Percentiles rank a stretch among this genome's conserved stretches.
phyloP scores from a whole-genome alignment of 2,888 invertebrate genomes.

The Lithodes maja region DNA sequence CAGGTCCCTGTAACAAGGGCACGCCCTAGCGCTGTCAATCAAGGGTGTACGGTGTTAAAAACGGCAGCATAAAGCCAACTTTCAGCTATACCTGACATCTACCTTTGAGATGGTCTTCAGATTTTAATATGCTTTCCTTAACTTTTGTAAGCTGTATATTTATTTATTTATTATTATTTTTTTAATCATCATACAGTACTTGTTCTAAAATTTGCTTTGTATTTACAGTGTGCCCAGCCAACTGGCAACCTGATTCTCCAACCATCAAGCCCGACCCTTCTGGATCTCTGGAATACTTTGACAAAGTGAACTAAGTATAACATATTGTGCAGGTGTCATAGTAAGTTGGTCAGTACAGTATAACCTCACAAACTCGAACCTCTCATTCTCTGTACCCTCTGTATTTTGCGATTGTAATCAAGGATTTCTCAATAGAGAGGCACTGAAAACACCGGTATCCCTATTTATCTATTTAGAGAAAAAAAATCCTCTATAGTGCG shows the following conservation, averaged over 20 bases:
- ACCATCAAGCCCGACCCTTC: conserved; percentile 77
- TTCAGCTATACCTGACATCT: no score
- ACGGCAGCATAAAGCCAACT: no score
- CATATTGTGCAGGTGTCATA: not conserved
- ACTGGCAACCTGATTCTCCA: conserved; percentile 73
- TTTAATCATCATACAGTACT: not conserved
- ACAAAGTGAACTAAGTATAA: conserved; percentile 73
- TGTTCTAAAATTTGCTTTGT: not conserved
- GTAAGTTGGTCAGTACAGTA: not conserved
- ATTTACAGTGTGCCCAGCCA: conserved; percentile 70
- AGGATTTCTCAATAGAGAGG: no score
- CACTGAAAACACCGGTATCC: no score
- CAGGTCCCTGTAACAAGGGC: no score
- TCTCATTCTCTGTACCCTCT: no score
- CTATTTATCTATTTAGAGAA: no score
- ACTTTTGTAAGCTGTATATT: not conserved
- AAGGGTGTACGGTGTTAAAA: no score
- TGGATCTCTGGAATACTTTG: conserved; percentile 76
- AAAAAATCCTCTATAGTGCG: no score
- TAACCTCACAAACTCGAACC: no score
- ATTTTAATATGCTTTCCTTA: not conserved
- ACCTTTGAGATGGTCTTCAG: not conserved
- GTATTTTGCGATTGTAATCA: no score
- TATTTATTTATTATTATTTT: not conserved
- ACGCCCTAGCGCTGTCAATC: no score